Base-by-base conservation (phyloP, 2,888 invertebrate species). In the Colletes collaris region DNA sequence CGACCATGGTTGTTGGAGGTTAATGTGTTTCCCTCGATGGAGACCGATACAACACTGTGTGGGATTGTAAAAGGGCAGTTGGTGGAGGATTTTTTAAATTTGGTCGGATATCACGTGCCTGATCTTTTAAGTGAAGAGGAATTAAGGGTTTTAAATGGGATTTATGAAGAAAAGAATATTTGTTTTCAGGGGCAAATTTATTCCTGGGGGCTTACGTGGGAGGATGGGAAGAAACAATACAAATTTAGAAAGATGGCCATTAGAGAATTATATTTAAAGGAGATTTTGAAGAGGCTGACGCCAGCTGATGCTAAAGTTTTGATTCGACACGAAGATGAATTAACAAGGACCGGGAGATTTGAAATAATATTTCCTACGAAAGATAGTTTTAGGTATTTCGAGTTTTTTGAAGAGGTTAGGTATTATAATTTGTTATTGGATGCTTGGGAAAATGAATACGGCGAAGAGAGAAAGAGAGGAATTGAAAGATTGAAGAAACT, bases 1-100 rank as follows among this genome's bases (percentile, higher is more conserved):
- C 97, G 98, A 90, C 98, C 99, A 0, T 99, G 99, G 99, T 94
- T 99, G n/a, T 94, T 99, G 81, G 99, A 99, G 94, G 98, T 97
- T 59, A 98, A 98, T 93, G 97, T 98, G 88, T 98, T 97, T 0
- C 98, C 97, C 13, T 97, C 97, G 40, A 93, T 98, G 67, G 97
- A 98, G 94, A 67, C 96, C 97, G 59, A 96, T 97, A 10, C 96
- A 2, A 27, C 97, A 0, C 94, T 99, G 71, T 99, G 99, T 93
- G 95, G 97, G 78, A 97, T 97, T 89, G 98, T 99, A 60, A 99
- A 99, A 92, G 98, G 98, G 0, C 98, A 98, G 0, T 94, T 99
- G 89, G 97, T 99, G 8, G 95, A 96, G 83, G 97, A 98, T 76
- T 95, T 99, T 70, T 95, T 99, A 86, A 99, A 99, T 93, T 95